These are phyloP conservation scores for Paradoxurus hermaphroditus DNA, from an alignment of 2,113 vertebrate species.

Conservation along the genomic window DNA sequence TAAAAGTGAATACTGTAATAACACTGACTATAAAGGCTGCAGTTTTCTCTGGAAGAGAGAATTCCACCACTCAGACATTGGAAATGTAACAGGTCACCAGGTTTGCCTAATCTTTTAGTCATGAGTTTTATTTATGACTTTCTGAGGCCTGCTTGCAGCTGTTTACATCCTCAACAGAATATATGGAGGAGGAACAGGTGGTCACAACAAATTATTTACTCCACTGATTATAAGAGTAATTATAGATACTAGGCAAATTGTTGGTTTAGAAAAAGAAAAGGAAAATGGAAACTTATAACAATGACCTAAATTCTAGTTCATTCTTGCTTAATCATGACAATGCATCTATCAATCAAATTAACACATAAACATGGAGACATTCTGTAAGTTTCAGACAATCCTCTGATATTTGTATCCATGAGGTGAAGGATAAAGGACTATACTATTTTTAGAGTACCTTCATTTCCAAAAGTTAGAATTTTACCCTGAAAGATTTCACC, in stretches of 20 bases:
- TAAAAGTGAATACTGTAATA: not conserved
- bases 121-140: not conserved
- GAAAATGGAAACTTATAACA: not conserved
- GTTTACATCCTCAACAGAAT: not conserved
- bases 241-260: not conserved
- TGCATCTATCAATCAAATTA: not conserved
- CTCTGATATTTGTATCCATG: not conserved
- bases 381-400: not conserved
- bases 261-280: not conserved
- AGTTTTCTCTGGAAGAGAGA: not conserved
- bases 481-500: not conserved
- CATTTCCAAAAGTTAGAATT: not conserved
- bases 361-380: not conserved
- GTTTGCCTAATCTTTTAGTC: not conserved
- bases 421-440: not conserved
- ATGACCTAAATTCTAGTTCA: not conserved
- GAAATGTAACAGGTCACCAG: not conserved
- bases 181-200: not conserved
- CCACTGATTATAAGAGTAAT: conserved; percentile 15
- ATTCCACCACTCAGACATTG: not conserved
- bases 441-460: not conserved
- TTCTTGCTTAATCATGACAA: not conserved
- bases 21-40: not conserved
- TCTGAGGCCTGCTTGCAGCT: not conserved
- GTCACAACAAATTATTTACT: not conserved